A percentile compares a stretch with the other conserved stretches of the same genome.
Evolutionary conservation across 2,888 invertebrate species (phyloP).

Genomic region (Pseudococcus longispinus): DNA sequence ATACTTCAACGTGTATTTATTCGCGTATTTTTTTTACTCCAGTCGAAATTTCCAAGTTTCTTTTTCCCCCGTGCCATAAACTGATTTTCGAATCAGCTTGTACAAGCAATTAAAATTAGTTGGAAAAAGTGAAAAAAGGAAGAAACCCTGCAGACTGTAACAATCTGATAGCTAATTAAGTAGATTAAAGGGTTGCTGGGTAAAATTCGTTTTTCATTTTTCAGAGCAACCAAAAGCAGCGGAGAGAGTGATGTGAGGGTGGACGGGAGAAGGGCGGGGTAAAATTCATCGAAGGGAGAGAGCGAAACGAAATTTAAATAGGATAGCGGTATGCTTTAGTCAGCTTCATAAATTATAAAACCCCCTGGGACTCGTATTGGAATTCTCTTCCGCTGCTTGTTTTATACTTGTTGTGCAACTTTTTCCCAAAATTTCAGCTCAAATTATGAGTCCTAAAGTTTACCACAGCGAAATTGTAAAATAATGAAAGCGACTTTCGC

Average conservation of each 20-base stretch:
- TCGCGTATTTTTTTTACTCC: not conserved
- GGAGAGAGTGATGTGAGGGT: no score
- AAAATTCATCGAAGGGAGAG: conserved; percentile 5
- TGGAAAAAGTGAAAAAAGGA: not conserved
- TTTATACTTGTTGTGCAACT: conserved; percentile 48
- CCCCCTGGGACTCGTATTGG: conserved; percentile 55
- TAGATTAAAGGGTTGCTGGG: conserved; percentile 55
- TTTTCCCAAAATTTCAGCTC: conserved; percentile 35
- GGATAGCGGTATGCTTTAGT: conserved; percentile 50
- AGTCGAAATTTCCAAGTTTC: not conserved
- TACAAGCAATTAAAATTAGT: conserved; percentile 8
- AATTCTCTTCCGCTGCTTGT: conserved; percentile 53
- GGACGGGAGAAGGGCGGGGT: not conserved
- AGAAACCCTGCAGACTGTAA: conserved; percentile 40
- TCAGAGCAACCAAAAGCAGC: not conserved
- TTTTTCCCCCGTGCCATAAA: not conserved
- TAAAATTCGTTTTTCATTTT: conserved; percentile 56
- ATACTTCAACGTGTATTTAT: conserved; percentile 33
- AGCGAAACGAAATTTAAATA: conserved; percentile 49
- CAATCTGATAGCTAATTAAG: conserved; percentile 56
- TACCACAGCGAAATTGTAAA: conserved; percentile 30
- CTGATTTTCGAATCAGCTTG: conserved; percentile 9
- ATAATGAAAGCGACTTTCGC: conserved; percentile 39
- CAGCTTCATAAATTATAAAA: conserved; percentile 57
- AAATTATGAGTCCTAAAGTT: conserved; percentile 37